Evolutionary conservation across 2,113 vertebrate genomes (phyloP), one percentile per base, ranked within the genome.

Genomic region (Stomatorhinus ivindoensis): DNA sequence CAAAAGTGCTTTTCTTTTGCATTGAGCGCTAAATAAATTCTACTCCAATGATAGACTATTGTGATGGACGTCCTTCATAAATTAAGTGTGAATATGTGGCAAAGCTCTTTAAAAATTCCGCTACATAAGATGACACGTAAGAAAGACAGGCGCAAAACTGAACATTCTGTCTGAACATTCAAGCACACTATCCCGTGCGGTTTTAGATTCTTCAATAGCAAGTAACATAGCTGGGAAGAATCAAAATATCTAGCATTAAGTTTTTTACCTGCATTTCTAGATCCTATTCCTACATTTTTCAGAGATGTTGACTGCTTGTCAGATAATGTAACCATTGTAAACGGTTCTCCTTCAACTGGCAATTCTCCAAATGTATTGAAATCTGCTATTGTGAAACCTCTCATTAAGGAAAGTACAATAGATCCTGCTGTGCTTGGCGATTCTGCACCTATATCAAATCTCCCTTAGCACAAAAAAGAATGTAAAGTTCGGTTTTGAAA

Each of bases 381-480:
- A 39, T 42, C 31, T 80, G 73, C 73, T 15, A 80, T 80, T 85
- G 19, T 85, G 82, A 46, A 85, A 85, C 82, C n/a, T 85, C 9
- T 85, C 82, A 85, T 85, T 48, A 85, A 85, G 42, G 46, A 48
- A 46, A 11, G 82, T 47, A 47, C 46, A 44, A 48, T 85, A 85
- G 21, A 85, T 48, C 46, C 42, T 85, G 82, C 82, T 48, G 46
- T 27, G 46, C 46, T 46, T 85, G 46, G 82, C 46, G 48, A n/a
- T 46, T 85, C 48, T 85, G 44, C 46, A 85, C 82, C 24, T 85
- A 85, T 85, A 80, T 80, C 35, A 80, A 80, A 80, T 76, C 73
- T 76, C 73, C 35, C 31, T 39, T 42, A 76, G 73, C 73, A 80
- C 17, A 80, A 80, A 15, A 39, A 39, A 76, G n/a, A 27, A 31